Evolutionary conservation across 2,113 vertebrate genomes (phyloP), one percentile per base, ranked within the genome.

Genomic region (Eulemur macaco): DNA sequence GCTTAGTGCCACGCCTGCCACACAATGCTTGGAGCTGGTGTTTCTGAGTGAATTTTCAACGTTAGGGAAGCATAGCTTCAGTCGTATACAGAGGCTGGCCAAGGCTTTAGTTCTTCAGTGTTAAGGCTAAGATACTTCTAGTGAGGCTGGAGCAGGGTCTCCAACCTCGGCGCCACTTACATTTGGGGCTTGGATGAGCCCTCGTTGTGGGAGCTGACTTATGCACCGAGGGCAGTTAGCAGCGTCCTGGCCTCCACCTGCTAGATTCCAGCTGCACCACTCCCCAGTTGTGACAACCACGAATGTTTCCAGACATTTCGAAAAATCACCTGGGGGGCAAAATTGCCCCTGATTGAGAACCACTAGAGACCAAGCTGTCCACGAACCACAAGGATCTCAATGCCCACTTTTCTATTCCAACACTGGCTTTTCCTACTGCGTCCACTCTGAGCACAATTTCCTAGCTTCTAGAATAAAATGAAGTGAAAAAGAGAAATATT

Each of bases 381-480:
- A 21, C 3, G 14, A 39, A 34, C 21, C 20, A 20, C 23, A 29
- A 34, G 52, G 20, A 29, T 17, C 73, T 64, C n/a, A 12, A 0
- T 0, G 29, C 0, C 4, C 29, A 10, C n/a, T 69, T 80, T 34
- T 45, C 34, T 68, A 25, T 47, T 37, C 52, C 29, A 42, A 29
- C 20, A 9, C 10, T 20, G 4, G 25, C 27, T 77, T 84, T 31
- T 60, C 4, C 69, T n/a, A 8, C 64, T 77, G 13, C 0, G 2
- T 18, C 31, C 27, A 9, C 47, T 20, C 23, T 3, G 73, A 80
- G 45, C 2, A n/a, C 37, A 37, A 14, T 29, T 66, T 71, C 74
- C 45, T 50, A 83, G 34, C n/a, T 78, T 83, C 86, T 63, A 58
- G 90, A 80, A 78, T 45, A 69, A 64, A 89, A 71, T 52, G 71